These are phyloP conservation scores for Caenorhabditis macrosperma DNA, from an alignment of 2,888 invertebrate genomes.

Conservation along the genomic window DNA sequence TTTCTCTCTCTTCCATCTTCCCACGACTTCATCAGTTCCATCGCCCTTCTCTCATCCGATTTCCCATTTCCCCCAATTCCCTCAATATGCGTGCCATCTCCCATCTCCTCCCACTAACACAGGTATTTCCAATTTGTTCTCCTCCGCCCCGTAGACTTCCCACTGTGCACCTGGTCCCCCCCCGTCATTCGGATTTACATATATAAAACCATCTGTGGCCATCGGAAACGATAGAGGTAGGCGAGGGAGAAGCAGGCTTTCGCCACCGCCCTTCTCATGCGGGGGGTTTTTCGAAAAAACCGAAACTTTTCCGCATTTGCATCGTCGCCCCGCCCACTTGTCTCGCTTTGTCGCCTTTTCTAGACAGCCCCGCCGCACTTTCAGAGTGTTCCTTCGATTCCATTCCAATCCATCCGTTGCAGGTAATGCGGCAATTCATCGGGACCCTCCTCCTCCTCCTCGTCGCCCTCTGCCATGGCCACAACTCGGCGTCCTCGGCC, in stretches of 20 bases:
- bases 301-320: constrained; percentile 28
- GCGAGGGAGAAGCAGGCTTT: constrained; percentile 19
- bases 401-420: too few species aligned
- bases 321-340: not conserved
- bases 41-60: not conserved
- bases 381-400: too few species aligned
- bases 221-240: not conserved
- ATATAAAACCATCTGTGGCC: constrained; percentile 36
- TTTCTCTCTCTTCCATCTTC: not conserved
- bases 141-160: constrained; percentile 26
- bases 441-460: constrained; percentile 2
- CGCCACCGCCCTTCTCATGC: constrained; percentile 35
- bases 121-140: constrained; percentile 36
- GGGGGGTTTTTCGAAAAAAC: too few species aligned
- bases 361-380: too few species aligned
- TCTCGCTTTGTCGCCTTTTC: too few species aligned
- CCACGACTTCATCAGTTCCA: not conserved
- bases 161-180: constrained; percentile 41
- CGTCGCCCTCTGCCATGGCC: not conserved
- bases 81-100: constrained; percentile 16
- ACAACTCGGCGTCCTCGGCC: constrained; percentile 22
- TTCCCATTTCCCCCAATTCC: too few species aligned
- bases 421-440: constrained; percentile 42
- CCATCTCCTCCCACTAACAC: not conserved
- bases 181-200: constrained; percentile 43